Evolutionary conservation across 2,797 vertebrate species (phyloP), one percentile per base, ranked within the genome.

Genomic region (Rachycentron canadum): DNA sequence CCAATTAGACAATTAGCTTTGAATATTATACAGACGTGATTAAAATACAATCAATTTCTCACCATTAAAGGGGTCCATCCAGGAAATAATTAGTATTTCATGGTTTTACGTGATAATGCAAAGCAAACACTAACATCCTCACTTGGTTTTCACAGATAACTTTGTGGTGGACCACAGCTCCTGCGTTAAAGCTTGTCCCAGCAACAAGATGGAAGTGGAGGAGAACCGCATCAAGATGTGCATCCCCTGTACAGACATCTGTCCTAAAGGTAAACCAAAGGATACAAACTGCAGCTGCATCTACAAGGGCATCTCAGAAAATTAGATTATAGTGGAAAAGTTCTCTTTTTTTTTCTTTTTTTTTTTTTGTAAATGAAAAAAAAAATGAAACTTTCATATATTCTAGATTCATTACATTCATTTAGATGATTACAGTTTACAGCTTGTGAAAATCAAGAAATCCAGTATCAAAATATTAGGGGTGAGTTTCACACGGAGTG

Each of bases 121-220:
- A 52, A 2, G 3, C 17, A 25, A 56, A 71, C 12, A 3, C 32
- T 38, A 5, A 61, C 23, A 0, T 57, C 61, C 2, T 14, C 16
- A n/a, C 4, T 75, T 21, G 61, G 12, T 47, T 43, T 19, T 26
- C 13, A 9, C 89, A 99, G 98, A 99, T 92, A 99, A 99, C 89
- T 99, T 99, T 72, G 98, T 99, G 91, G 98, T 99, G 71, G 98
- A 99, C 93, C 97, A 98, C 88, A 99, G 97, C 92, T 99, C 98
- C 23, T 99, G 98, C 71, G 97, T 99, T 19, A 94, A 97, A 72
- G 98, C 98, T 0, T 99, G 98, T 78, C 98, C 98, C 0, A 99
- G 97, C 91, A 99, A 98, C 91, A 99, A 99, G 92, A 99, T 99
- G 97, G 98, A 99, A 62, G 96, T 99, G 77, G 98, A 99, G 92